A percentile compares a stretch with the other conserved stretches of the same genome.
phyloP scores from a whole-genome alignment of 2,113 vertebrate genomes.

The Crotalus helleri region DNA sequence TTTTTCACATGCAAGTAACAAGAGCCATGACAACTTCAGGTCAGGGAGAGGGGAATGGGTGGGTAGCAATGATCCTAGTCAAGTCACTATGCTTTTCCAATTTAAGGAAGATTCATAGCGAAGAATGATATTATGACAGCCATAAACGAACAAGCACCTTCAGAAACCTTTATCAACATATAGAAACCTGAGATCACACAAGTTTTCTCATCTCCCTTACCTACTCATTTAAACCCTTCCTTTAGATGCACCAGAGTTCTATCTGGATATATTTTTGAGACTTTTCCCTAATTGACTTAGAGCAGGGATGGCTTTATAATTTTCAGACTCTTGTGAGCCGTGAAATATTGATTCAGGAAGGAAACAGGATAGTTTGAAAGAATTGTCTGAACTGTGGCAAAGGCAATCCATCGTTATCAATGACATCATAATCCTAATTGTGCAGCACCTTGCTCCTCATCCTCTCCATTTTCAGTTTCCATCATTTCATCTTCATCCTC shows the following conservation, averaged over 20 bases:
- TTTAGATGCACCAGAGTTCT: not conserved
- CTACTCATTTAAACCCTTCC: not conserved
- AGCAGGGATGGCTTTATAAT: not conserved
- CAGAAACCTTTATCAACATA: not conserved
- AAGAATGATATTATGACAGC: not conserved
- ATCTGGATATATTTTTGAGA: not conserved
- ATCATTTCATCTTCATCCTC: conserved; percentile 81
- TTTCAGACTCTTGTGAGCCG: not conserved
- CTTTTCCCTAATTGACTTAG: not conserved
- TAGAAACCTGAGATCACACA: not conserved
- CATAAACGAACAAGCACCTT: not conserved
- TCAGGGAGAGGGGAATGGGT: not conserved
- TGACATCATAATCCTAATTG: conserved; percentile 38
- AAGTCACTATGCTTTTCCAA: not conserved
- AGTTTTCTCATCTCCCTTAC: not conserved
- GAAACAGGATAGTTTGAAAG: not conserved
- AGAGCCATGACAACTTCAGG: not conserved
- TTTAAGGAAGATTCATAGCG: not conserved
- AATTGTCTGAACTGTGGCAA: not conserved
- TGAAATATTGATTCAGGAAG: not conserved
- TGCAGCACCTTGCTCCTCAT: conserved; percentile 82
- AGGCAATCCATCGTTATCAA: not conserved
- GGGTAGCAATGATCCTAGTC: not conserved
- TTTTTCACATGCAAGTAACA: not conserved
- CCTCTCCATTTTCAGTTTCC: conserved; percentile 82